Base-by-base conservation (phyloP, 2,113 vertebrate species). In the Pampusana beccarii region DNA sequence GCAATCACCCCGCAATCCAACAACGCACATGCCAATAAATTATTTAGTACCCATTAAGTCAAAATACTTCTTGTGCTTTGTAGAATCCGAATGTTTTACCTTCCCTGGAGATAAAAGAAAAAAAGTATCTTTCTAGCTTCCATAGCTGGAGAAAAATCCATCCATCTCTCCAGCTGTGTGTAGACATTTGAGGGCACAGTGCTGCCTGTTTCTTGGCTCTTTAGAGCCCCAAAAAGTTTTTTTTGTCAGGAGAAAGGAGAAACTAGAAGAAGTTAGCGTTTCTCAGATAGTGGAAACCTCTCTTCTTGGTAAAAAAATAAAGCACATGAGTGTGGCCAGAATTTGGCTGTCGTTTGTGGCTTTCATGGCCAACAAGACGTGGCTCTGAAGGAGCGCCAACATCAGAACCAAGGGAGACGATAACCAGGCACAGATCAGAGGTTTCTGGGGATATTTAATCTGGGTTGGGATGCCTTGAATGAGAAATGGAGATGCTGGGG, bases 311-410 rank as follows among this genome's bases (percentile, higher is more conserved):
- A 40, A 72, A 66, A 78, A 54, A 16, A 53, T 36, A n/a, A 20
- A 9, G 1, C 3, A 6, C 25, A 4, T 0, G 4, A 66, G 13
- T 46, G 33, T 2, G 16, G 23, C 58, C 69, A 88, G 51, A 81
- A 64, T 42, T 85, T 33, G n/a, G 36, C 60, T 21, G 18, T 70
- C 14, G 29, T 92, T 77, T 69, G 61, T 72, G 85, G 40, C 17
- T 50, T 82, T 73, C 28, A 16, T 42, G 51, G 21, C 64, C 33
- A 75, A 31, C n/a, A 69, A 36, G 16, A 31, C 24, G 12, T 69
- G 50, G 13, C 81, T 86, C 67, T 73, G 65, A 86, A 64, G 58
- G 13, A 58, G 23, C 33, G 58, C 46, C 50, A 82, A 5, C 50
- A 70, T 24, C 67, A 71, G 50, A 83, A 61, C 28, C n/a, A 33